Evolutionary conservation across 2,113 vertebrate species (phyloP), one percentile per base, ranked within the genome.

Genomic region (Dicaeum eximium): DNA sequence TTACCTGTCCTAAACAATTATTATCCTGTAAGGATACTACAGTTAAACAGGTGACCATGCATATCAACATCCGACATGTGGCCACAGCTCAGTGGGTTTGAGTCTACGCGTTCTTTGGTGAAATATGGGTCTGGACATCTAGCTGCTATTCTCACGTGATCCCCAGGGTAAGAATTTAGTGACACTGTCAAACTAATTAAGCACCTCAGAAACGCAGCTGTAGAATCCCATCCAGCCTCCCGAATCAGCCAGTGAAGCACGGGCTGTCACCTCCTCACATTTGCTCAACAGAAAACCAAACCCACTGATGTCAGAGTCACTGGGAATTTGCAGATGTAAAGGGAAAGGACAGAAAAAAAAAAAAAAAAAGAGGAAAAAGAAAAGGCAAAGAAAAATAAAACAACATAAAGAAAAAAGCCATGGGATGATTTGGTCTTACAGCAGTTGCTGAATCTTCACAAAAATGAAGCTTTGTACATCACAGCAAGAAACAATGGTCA

Each of bases 101-200:
- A 86, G 54, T 35, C 78, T 64, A 64, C 44, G 20, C 51, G 64
- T 78, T 81, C 25, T 24, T 65, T 56, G 57, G 23, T 86, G 89
- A 95, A 95, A 92, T 92, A 96, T 92, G 65, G 65, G 19, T 92
- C 80, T 92, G 82, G 92, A 90, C 88, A 88, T 56, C 67, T 92
- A 86, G 57, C 44, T 73, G 35, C 33, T 94, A 88, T 64, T 91
- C 22, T 92, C 73, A 86, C 1, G 5, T 93, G 89, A 87, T 72
- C 44, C 27, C 15, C 23, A 50, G 57, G 75, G 30, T 88, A 92
- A 69, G 25, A 1, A n/a, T 60, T 85, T 90, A 92, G 86, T 74
- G 80, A 84, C 60, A 81, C 61, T 65, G 94, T 95, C 95, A 93
- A 89, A 89, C 31, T 71, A 97, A 97, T 92, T 83, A 92, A 93